Percentiles rank a stretch among this genome's conserved stretches.
Conservation (phyloP, 2,888 invertebrate genomes). For the Folsomia candida region DNA sequence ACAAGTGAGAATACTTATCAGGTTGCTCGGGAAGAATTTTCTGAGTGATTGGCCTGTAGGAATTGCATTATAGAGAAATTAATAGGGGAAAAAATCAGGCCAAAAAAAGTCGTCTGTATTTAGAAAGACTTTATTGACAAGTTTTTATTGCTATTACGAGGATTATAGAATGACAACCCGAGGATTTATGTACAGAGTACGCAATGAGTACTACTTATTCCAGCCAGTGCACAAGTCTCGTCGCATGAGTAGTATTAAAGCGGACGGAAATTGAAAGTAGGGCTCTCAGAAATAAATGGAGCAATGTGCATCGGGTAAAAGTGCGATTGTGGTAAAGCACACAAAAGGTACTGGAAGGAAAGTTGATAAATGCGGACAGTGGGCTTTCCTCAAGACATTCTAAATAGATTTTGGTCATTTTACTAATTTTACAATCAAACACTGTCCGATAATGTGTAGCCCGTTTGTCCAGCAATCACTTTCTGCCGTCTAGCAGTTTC, state of each 20-base stretch:
- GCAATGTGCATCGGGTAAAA: constrained; percentile 45
- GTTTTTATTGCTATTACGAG: background rate
- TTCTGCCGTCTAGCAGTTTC: background rate
- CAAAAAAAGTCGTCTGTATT: background rate
- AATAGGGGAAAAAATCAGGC: background rate
- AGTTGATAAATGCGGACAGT: background rate
- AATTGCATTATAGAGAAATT: background rate
- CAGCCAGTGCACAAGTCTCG: background rate
- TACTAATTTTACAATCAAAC: too few species aligned
- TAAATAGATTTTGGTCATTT: background rate
- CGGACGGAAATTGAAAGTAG: constrained; percentile 35
- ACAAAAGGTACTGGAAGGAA: too few species aligned
- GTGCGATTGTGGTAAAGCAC: constrained; percentile 48
- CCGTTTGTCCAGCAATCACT: background rate
- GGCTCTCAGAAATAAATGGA: constrained; percentile 43
- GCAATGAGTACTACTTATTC: background rate
- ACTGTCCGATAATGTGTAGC: too few species aligned
- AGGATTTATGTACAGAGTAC: too few species aligned
- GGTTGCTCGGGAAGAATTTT: background rate
- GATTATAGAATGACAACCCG: background rate
- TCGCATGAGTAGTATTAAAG: background rate
- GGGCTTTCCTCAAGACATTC: constrained; percentile 18
- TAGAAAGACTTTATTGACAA: background rate
- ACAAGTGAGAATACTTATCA: background rate
- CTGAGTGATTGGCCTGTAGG: background rate